Evolutionary conservation across 2,888 invertebrate species (phyloP), one percentile per base, ranked within the genome.

Genomic region (Stenodema calcarata): DNA sequence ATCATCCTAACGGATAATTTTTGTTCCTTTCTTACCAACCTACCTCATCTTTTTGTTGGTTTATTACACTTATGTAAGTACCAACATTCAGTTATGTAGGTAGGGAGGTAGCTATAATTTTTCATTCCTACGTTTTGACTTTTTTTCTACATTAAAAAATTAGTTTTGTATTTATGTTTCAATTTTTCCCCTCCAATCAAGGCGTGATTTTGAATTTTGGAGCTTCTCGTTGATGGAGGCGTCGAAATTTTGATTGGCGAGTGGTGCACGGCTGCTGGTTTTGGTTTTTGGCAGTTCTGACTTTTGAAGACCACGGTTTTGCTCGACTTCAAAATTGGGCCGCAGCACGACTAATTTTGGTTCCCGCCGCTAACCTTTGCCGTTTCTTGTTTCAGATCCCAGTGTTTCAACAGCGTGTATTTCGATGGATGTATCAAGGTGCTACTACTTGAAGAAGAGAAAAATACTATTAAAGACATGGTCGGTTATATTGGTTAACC

Each of bases 361-460:
- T 47, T 12, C 30, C 18, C 14, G 12, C 23, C 27, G 16, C 35
- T 30, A 16, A 18, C 41, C n/a, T 41, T 41, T 16, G n/a, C n/a
- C 1, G 12, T 82, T 41, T 41, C 23, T 41, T 89, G 90, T 92
- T 93, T 69, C 93, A 96, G 96, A 93, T 93, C 94, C 91, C 93
- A 94, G 92, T 95, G 96, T 93, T 96, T 95, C 92, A 94, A 94
- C 91, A 94, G 94, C 92, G 93, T 94, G 92, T 95, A 94, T 93
- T 96, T 96, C 93, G 94, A 94, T 92, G 95, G 95, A 92, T 96
- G 95, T 92, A 93, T 95, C 93, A 94, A 95, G 92, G 94, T 95
- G 91, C 93, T 96, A 92, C 93, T 95, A 92, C 93, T 95, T 92
- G 93, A 93, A 91, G 95, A 95, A 92, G 95, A 96, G 92, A 94